A percentile compares a stretch with the other conserved stretches of the same genome.
phyloP scores from a whole-genome alignment of 2,113 vertebrate species.

The Xenopus tropicalis region UCB_Xtro_10.0 CM004448.2:52002501-52003000 shows the following conservation, averaged over 20 bases:
- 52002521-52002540: too few relatives aligned
- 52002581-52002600: too few relatives aligned
- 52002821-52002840: conserved; percentile 73
- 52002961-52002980: conserved; percentile 82
- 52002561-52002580: too few relatives aligned
- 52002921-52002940: conserved; percentile 74
- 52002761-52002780: neutral
- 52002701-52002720: too few relatives aligned
- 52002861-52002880: conserved; percentile 76
- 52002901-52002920: conserved; percentile 80
- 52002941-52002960: conserved; percentile 79
- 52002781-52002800: neutral
- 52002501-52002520: too few relatives aligned
- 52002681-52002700: too few relatives aligned
- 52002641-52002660: too few relatives aligned
- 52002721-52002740: neutral
- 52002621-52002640: too few relatives aligned
- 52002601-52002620: too few relatives aligned
- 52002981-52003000: neutral
- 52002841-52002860: conserved; percentile 77
- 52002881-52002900: conserved; percentile 78
- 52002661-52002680: too few relatives aligned
- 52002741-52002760: neutral
- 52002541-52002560: too few relatives aligned
- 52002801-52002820: conserved; percentile 78